These are phyloP conservation scores for Geococcyx californianus DNA, from an alignment of 2,113 vertebrate species.

Conservation along the genomic window DNA sequence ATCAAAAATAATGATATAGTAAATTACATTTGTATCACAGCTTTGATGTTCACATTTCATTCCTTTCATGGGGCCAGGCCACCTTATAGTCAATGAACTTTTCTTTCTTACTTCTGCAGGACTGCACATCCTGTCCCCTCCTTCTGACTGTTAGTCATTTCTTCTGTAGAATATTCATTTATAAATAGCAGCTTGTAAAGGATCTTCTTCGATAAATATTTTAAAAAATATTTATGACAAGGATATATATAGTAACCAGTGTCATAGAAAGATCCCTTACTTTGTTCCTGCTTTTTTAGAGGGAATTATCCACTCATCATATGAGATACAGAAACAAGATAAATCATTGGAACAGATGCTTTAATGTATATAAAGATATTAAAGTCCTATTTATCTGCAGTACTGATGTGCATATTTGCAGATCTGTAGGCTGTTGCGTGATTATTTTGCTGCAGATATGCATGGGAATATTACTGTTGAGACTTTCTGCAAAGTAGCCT, in stretches of 20 bases:
- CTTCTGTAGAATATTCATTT: neutral
- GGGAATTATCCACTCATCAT: neutral
- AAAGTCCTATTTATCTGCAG: neutral
- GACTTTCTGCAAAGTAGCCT: neutral
- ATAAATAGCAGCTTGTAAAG: neutral
- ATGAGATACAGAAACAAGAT: neutral
- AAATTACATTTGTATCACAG: neutral
- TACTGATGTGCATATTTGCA: neutral
- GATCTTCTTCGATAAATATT: neutral
- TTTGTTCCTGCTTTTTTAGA: neutral
- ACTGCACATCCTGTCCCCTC: neutral
- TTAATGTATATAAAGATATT: neutral
- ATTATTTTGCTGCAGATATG: neutral
- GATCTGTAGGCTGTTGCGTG: neutral
- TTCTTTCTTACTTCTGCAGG: neutral
- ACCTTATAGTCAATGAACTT: neutral
- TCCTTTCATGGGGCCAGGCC: neutral
- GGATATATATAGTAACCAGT: neutral
- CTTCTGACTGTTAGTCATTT: neutral
- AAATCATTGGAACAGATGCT: neutral
- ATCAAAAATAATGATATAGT: neutral
- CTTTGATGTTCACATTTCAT: neutral
- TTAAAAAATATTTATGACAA: neutral
- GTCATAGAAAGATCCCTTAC: neutral
- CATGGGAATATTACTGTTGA: rapidly evolving